Base-by-base conservation (phyloP, 1,140 invertebrate species). In the Diploscapter pachys region DNA sequence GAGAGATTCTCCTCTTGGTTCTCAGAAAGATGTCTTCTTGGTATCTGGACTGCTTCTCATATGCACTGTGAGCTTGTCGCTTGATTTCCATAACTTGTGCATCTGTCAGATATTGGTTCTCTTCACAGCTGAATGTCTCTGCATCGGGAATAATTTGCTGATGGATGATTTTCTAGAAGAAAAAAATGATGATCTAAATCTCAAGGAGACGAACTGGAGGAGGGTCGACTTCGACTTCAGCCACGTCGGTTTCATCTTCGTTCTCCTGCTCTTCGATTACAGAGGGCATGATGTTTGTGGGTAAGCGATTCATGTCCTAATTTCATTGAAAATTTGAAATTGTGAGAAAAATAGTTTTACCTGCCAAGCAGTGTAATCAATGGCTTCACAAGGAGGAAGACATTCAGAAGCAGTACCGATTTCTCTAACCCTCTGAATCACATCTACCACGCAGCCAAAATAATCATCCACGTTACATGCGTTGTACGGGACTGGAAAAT, bases 351-450 rank as follows among this genome's bases (percentile, higher is more conserved):
- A 8, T 63, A 3, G n/a, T 71, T 54, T 56, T 13, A 73, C 73
- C 73, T 85, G 83, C 83, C 83, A 85, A 6, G 83, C 83, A 67
- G 77, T 85, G 67, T 84, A 85, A 67, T 85, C 84, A 55, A 85
- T 79, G 61, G 74, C 65, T 55, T 85, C 73, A 76, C 83, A 85
- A 53, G 81, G 79, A 31, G 80, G 74, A 51, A 72, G 70, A 63
- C 75, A 76, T 5, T 62, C 53, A 49, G 52, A 61, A 0, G 72
- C 69, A 13, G 75, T 72, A 53, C 75, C 75, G 54, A 65, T 64
- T 63, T 67, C 61, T 54, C 69, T 57, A 0, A 76, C 52, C 54
- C 57, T 72, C 49, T 64, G 31, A 53, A 76, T 54, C 49, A 73
- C 81, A 71, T 75, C 75, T 69, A 80, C 66, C 11, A 85, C 83